A percentile compares a stretch with the other conserved stretches of the same genome.
These are phyloP conservation scores for Rhynchonema sp. DNA, from an alignment of 2,888 invertebrate species.

Conservation along the genomic window DNA sequence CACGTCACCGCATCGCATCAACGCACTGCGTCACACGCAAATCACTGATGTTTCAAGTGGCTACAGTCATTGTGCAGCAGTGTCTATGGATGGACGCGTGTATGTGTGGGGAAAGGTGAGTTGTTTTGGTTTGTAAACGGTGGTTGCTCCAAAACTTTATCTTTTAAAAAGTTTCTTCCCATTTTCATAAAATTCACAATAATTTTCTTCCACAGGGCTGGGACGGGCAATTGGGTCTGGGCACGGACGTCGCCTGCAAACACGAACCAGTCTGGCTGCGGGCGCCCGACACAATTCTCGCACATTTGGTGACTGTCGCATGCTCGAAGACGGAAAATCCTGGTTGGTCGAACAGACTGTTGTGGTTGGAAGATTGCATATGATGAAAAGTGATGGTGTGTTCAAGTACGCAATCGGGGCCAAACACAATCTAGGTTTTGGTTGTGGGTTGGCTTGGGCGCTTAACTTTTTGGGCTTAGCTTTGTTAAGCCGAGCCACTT, in stretches of 20 bases:
- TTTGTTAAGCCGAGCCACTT: no score
- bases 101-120: constrained; percentile 48
- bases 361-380: no score
- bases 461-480: no score
- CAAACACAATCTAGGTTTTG: no score
- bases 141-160: no score
- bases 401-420: no score
- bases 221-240: constrained; percentile 42
- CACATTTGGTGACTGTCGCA: constrained; percentile 12
- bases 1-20: neutral
- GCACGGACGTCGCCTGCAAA: constrained; percentile 15
- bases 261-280: constrained; percentile 2
- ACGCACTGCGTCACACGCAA: neutral
- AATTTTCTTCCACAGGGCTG: no score
- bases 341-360: constrained; percentile 6
- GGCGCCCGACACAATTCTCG: neutral
- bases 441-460: no score
- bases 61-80: constrained; percentile 40
- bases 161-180: no score
- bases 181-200: no score
- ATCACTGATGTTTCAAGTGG: constrained; percentile 2
- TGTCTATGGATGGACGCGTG: constrained; percentile 44
- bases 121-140: no score
- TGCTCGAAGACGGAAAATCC: constrained; percentile 22
- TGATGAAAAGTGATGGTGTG: no score